These are phyloP conservation scores for Dascillus cervinus DNA, from an alignment of 2,888 invertebrate genomes.

Conservation along the genomic window DNA sequence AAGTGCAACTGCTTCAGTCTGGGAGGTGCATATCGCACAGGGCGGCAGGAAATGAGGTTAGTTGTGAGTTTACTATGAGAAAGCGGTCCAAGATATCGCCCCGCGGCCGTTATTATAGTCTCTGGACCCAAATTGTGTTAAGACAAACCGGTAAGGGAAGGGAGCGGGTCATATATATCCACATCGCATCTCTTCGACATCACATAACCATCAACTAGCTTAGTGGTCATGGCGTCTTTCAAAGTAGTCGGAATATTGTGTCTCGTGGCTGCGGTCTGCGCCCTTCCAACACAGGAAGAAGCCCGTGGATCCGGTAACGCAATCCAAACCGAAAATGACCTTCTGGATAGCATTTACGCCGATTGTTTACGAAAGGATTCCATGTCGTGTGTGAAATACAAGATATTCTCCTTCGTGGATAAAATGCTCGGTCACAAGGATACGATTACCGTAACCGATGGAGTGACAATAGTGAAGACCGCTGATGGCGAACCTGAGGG, in stretches of 20 bases:
- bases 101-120: constrained; percentile 40
- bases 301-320: constrained; percentile 48
- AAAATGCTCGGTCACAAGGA: constrained; percentile 77
- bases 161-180: constrained; percentile 41
- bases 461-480: constrained; percentile 75
- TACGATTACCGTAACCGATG: constrained; percentile 70
- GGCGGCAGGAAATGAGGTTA: constrained; percentile 36
- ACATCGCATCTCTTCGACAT: constrained; percentile 34
- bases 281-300: constrained; percentile 63
- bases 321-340: constrained; percentile 65
- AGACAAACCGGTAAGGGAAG: constrained; percentile 33
- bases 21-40: constrained; percentile 17
- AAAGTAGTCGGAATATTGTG: constrained; percentile 48
- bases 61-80: constrained; percentile 39
- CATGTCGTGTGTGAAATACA: constrained; percentile 78
- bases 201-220: constrained; percentile 34
- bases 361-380: constrained; percentile 80
- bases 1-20: constrained; percentile 4
- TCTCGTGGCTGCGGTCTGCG: constrained; percentile 47
- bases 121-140: constrained; percentile 43
- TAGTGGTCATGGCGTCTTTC: constrained; percentile 40
- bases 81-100: constrained; percentile 44
- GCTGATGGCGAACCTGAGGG: constrained; percentile 59
- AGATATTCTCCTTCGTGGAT: constrained; percentile 79
- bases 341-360: constrained; percentile 66